Evolutionary conservation across 2,888 invertebrate species (phyloP).

Genomic region (Drosophila anomelani): DNA sequence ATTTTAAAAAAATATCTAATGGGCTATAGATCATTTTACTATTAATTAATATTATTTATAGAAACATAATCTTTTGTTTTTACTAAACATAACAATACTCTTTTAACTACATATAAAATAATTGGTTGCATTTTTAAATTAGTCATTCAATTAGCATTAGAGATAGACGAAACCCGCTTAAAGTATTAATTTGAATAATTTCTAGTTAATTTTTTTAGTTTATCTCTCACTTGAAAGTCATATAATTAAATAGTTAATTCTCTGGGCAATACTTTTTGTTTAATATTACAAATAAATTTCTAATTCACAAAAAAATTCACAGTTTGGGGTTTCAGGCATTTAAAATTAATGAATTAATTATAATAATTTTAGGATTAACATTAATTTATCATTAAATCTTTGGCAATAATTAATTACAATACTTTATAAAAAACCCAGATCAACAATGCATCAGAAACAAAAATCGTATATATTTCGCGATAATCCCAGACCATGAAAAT

Average conservation of each 20-base stretch:
- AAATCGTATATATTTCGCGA: constrained; percentile 25
- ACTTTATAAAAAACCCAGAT: not conserved
- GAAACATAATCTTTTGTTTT: not conserved
- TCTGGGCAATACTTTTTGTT: too few relatives aligned
- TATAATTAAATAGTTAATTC: too few relatives aligned
- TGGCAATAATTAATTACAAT: not conserved
- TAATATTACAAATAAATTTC: too few relatives aligned
- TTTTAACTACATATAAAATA: not conserved
- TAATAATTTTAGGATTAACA: not conserved
- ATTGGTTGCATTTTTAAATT: not conserved
- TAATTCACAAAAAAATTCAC: too few relatives aligned
- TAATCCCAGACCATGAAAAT: constrained; percentile 45
- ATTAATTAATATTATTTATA: not conserved
- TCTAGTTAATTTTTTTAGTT: not conserved
- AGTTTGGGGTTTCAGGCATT: too few relatives aligned
- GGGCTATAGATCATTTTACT: constrained; percentile 1
- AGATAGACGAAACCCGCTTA: too few relatives aligned
- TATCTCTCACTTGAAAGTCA: not conserved
- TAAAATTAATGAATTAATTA: too few relatives aligned
- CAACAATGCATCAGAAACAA: constrained; percentile 8
- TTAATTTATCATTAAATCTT: not conserved
- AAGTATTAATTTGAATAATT: not conserved
- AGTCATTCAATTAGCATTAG: not conserved
- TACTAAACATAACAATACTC: not conserved
- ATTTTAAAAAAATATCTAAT: not conserved